Conservation (phyloP, 1,140 invertebrate species). For the Drosophila baimaii region DNA sequence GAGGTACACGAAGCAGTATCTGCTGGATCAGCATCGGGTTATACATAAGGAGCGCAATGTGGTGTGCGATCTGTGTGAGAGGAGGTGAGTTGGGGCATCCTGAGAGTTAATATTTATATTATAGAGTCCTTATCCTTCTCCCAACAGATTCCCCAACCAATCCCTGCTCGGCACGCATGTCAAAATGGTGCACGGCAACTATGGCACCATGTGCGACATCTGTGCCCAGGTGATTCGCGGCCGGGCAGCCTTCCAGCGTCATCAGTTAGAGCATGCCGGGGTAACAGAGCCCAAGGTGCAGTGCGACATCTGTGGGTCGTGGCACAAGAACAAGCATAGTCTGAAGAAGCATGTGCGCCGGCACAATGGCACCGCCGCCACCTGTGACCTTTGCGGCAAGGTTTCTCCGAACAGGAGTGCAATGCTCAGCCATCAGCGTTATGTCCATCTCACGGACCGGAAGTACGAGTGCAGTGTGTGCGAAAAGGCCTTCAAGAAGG, state of each 20-base stretch:
- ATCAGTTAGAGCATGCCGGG: slow-evolving; percentile 74
- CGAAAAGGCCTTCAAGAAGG: slow-evolving; percentile 76
- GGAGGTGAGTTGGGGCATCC: slow-evolving; percentile 45
- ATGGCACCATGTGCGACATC: slow-evolving; percentile 79
- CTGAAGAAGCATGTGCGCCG: slow-evolving; percentile 75
- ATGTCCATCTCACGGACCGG: slow-evolving; percentile 70
- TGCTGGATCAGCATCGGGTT: slow-evolving; percentile 71
- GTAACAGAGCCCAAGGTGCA: slow-evolving; percentile 76
- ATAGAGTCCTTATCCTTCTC: neutral
- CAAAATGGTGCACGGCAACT: slow-evolving; percentile 67
- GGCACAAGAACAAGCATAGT: slow-evolving; percentile 81
- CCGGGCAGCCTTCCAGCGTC: slow-evolving; percentile 67
- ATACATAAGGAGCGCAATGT: slow-evolving; percentile 72
- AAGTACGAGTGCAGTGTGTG: slow-evolving; percentile 75
- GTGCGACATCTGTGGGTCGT: slow-evolving; percentile 79
- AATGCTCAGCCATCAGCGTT: slow-evolving; percentile 75
- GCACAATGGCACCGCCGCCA: slow-evolving; percentile 62
- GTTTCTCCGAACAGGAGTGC: slow-evolving; percentile 78
- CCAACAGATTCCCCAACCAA: slow-evolving; percentile 60
- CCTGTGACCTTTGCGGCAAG: slow-evolving; percentile 75
- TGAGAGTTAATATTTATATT: neutral
- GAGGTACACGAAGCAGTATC: slow-evolving; percentile 71
- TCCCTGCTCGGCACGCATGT: slow-evolving; percentile 63
- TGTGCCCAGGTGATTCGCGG: slow-evolving; percentile 80
- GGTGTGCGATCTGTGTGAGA: slow-evolving; percentile 63